These are phyloP conservation scores for Dryobotodes eremita DNA, from an alignment of 2,888 invertebrate genomes.

Conservation along the genomic window DNA sequence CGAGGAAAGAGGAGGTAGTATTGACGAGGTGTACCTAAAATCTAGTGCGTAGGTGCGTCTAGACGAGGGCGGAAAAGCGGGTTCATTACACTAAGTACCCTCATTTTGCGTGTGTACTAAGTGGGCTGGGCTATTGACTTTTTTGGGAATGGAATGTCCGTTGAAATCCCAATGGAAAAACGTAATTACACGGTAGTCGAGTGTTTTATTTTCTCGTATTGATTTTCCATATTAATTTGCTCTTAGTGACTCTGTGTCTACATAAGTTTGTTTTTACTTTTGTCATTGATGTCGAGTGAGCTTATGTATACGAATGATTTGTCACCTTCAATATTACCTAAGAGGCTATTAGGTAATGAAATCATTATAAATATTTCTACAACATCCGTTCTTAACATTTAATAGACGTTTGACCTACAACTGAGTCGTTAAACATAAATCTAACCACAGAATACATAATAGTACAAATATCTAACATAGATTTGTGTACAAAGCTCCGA, in stretches of 20 bases:
- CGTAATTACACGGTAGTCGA: slow-evolving; percentile 5
- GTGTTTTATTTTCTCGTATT: neutral
- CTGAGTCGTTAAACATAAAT: slow-evolving; percentile 71
- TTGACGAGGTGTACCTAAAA: slow-evolving; percentile 34
- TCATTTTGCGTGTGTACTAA: slow-evolving; percentile 53
- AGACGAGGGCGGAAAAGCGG: slow-evolving; percentile 44
- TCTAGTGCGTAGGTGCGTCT: slow-evolving; percentile 44
- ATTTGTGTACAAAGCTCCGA: slow-evolving; percentile 69
- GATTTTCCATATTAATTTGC: neutral
- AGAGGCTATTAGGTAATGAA: slow-evolving; percentile 37
- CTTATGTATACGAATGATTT: slow-evolving; percentile 10
- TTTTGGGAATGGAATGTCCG: slow-evolving; percentile 33
- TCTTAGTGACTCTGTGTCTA: neutral
- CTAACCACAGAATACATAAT: neutral
- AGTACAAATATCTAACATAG: slow-evolving; percentile 57
- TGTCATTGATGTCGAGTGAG: slow-evolving; percentile 3
- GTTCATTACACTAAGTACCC: slow-evolving; percentile 56
- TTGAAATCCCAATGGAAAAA: slow-evolving; percentile 27
- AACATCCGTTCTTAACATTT: slow-evolving; percentile 63
- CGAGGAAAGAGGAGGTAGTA: slow-evolving; percentile 46
- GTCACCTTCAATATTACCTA: slow-evolving; percentile 23
- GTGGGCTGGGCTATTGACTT: slow-evolving; percentile 51
- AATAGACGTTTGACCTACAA: slow-evolving; percentile 77
- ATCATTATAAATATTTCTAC: slow-evolving; percentile 68
- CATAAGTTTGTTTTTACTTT: neutral